Conservation (phyloP, 2,113 vertebrate species). For the Corythaixoides concolor region DNA sequence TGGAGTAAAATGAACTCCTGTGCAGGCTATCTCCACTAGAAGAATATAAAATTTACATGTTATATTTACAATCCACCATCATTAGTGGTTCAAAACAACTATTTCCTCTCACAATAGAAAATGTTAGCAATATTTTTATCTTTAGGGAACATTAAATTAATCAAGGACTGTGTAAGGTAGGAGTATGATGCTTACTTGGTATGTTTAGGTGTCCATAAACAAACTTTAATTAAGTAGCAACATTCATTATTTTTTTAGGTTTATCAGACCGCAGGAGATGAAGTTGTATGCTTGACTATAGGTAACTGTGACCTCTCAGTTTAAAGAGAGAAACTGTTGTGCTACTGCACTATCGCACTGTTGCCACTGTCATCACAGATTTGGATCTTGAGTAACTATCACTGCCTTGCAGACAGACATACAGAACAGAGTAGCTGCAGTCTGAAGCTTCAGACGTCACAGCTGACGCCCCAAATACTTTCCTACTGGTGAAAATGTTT, state of each 20-base stretch:
- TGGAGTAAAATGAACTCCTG: not conserved
- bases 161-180: not conserved
- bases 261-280: not conserved
- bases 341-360: not conserved
- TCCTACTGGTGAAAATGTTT: not conserved
- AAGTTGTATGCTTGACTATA: not conserved
- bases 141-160: not conserved
- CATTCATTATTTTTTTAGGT: not conserved
- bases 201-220: not conserved
- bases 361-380: not conserved
- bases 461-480: not conserved
- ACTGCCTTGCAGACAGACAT: not conserved
- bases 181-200: not conserved
- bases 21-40: not conserved
- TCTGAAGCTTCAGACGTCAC: not conserved
- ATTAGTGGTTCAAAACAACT: not conserved
- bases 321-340: not conserved
- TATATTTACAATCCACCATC: not conserved
- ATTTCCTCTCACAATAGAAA: not conserved
- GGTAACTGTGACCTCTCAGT: not conserved
- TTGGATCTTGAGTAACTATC: not conserved
- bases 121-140: not conserved
- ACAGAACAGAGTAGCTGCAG: not conserved
- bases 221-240: not conserved
- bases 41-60: not conserved